Evolutionary conservation across 2,113 vertebrate genomes (phyloP).

Genomic region (Percina caprodes): DNA sequence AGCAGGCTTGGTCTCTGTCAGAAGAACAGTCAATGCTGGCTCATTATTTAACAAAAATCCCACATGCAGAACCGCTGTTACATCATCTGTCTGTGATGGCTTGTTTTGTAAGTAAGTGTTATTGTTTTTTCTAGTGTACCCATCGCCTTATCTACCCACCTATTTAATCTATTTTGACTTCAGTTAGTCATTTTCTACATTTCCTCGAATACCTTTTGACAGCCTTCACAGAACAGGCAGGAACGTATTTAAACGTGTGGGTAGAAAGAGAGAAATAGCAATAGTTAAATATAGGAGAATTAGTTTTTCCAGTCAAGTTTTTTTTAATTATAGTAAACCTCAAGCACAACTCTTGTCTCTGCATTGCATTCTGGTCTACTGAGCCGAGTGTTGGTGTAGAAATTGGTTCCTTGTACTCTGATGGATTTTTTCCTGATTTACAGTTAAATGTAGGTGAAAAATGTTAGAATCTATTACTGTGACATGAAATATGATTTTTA

Average conservation of each 20-base stretch:
- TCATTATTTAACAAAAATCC: constrained; percentile 18
- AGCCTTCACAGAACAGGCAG: constrained; percentile 35
- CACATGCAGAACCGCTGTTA: not conserved
- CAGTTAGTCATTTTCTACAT: constrained; percentile 43
- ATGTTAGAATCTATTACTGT: not conserved
- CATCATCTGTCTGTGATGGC: constrained; percentile 10
- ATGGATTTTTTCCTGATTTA: constrained; percentile 20
- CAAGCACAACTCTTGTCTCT: constrained; percentile 1
- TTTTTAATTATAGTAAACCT: not conserved
- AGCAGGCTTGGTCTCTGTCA: constrained; percentile 24
- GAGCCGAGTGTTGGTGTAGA: not conserved
- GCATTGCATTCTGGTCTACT: constrained; percentile 21
- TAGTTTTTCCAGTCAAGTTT: constrained; percentile 15
- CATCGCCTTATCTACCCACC: constrained; percentile 33
- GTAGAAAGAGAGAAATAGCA: constrained; percentile 25
- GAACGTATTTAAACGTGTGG: constrained; percentile 55
- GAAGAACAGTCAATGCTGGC: constrained; percentile 12
- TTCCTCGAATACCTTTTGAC: constrained; percentile 53
- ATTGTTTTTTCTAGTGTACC: constrained; percentile 25
- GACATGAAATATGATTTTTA: constrained; percentile 21
- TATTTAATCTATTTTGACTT: constrained; percentile 34
- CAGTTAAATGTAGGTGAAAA: constrained; percentile 1
- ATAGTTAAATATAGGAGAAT: constrained; percentile 14
- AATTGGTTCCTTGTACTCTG: not conserved
- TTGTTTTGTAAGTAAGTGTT: constrained; percentile 17